Evolutionary conservation across 2,113 vertebrate species (phyloP).

Genomic region (Dipodomys merriami): DNA sequence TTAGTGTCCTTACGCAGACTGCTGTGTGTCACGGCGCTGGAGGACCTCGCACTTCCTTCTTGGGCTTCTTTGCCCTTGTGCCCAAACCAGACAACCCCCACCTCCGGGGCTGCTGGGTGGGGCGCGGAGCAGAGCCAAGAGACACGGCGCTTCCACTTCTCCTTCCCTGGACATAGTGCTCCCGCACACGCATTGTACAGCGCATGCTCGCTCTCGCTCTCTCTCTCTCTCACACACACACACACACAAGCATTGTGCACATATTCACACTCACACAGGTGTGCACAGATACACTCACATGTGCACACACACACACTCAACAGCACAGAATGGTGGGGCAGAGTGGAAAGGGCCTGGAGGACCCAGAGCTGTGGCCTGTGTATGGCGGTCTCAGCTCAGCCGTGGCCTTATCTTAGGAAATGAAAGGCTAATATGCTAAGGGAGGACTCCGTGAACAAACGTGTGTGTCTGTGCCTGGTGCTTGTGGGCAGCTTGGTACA

Average conservation of each 20-base stretch:
- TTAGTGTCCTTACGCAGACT: slow-evolving; percentile 4
- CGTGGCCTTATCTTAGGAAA: slow-evolving; percentile 1
- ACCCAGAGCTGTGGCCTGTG: background rate
- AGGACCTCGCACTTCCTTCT: slow-evolving; percentile 64
- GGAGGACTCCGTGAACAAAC: background rate
- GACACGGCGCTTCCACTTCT: background rate
- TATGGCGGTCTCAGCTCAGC: background rate
- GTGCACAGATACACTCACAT: no score
- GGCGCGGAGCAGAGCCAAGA: background rate
- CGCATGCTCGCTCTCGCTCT: no score
- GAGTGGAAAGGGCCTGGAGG: background rate
- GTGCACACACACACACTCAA: background rate
- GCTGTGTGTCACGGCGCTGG: background rate
- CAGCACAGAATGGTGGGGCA: background rate
- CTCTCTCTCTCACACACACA: no score
- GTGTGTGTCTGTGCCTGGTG: background rate
- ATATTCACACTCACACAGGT: no score
- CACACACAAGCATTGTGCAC: no score
- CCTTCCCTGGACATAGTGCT: background rate
- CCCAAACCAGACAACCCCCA: background rate
- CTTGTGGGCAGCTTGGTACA: background rate
- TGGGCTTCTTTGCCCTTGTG: background rate
- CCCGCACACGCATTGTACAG: fast-evolving
- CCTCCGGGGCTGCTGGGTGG: fast-evolving
- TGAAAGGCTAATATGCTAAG: background rate